Percentiles rank a stretch among this genome's conserved stretches.
phyloP scores from a whole-genome alignment of 2,888 invertebrate species.

The Rhamphomyia laevipes region DNA sequence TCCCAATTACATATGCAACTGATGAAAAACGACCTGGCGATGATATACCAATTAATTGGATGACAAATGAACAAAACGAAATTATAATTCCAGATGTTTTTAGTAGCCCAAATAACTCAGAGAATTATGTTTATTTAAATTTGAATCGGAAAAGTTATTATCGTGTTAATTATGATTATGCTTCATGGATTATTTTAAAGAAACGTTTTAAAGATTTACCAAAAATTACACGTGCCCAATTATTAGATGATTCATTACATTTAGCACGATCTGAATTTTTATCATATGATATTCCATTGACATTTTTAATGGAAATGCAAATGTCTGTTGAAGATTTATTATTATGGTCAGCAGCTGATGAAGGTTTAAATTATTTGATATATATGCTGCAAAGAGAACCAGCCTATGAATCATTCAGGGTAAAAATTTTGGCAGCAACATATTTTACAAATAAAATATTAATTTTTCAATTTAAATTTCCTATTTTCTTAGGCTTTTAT shows the following conservation, averaged over 20 bases:
- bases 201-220: conserved; percentile 45
- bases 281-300: conserved; percentile 45
- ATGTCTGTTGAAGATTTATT: conserved; percentile 42
- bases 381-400: conserved; percentile 46
- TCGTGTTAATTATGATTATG: conserved; percentile 52
- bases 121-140: conserved; percentile 33
- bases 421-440: conserved; percentile 20
- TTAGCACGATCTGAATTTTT: conserved; percentile 45
- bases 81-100: conserved; percentile 29
- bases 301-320: conserved; percentile 41
- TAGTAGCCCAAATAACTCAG: conserved; percentile 20
- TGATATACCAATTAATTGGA: conserved; percentile 32
- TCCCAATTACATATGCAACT: conserved; percentile 34
- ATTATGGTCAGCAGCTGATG: conserved; percentile 47
- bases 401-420: conserved; percentile 48
- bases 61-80: conserved; percentile 26
- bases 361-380: conserved; percentile 45
- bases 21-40: conserved; percentile 26
- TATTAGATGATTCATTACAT: conserved; percentile 56
- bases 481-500: conserved; percentile 31
- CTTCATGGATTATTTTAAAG: conserved; percentile 47
- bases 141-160: conserved; percentile 47
- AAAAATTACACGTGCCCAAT: conserved; percentile 50
- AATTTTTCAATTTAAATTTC: not conserved
- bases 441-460: not conserved